phyloP scores from a whole-genome alignment of 2,113 vertebrate genomes.

The Oreamnos americanus region DNA sequence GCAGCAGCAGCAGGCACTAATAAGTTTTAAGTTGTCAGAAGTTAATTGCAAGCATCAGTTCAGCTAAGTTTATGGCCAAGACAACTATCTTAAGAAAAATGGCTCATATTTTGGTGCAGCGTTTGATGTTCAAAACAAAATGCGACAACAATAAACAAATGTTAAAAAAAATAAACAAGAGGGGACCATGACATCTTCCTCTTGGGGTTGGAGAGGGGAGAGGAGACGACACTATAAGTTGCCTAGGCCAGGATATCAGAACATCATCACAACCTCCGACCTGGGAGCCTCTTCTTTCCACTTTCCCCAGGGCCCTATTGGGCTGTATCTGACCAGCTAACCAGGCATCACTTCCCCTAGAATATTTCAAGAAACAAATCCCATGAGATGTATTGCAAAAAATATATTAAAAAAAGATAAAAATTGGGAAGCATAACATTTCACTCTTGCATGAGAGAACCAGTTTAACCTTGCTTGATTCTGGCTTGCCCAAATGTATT shows the following conservation, averaged over 20 bases:
- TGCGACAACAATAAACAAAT: slow-evolving; percentile 78
- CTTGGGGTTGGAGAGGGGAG: accelerated
- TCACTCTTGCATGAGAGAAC: neutral
- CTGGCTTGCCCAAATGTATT: neutral
- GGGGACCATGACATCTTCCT: neutral
- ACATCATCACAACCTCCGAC: accelerated
- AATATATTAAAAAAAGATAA: neutral
- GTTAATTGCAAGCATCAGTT: slow-evolving; percentile 69
- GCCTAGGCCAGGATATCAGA: neutral
- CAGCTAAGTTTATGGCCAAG: slow-evolving; percentile 61
- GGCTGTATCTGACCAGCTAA: neutral
- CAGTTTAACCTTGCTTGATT: neutral
- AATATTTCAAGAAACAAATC: neutral
- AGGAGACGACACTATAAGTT: neutral
- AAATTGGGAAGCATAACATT: neutral
- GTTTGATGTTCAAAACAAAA: slow-evolving; percentile 80
- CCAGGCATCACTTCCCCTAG: neutral
- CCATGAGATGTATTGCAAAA: neutral
- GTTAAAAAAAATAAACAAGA: neutral
- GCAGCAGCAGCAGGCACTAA: neutral
- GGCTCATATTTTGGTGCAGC: slow-evolving; percentile 77
- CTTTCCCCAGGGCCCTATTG: neutral
- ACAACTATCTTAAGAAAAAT: slow-evolving; percentile 68
- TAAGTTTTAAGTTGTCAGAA: slow-evolving; percentile 50
- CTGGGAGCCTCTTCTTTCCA: neutral